Percentiles rank a stretch among this genome's conserved stretches.
Evolutionary conservation across 2,888 invertebrate species (phyloP).

Genomic region (Mantis religiosa): DNA sequence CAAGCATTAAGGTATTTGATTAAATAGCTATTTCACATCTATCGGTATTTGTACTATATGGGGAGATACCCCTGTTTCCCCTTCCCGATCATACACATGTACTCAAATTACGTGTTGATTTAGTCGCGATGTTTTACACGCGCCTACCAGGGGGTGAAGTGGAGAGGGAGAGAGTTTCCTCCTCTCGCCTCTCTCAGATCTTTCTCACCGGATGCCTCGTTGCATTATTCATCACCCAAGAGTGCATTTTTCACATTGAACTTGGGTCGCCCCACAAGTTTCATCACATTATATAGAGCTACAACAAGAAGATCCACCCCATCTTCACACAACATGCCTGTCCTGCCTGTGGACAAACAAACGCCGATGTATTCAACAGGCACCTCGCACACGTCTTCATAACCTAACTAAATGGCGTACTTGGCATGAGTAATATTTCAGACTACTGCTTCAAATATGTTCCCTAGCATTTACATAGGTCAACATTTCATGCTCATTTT

Average conservation of each 20-base stretch:
- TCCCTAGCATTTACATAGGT: too few relatives aligned
- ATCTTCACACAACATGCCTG: background rate
- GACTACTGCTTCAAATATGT: too few relatives aligned
- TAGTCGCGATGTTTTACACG: conserved; percentile 18
- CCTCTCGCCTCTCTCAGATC: background rate
- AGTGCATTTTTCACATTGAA: conserved; percentile 36
- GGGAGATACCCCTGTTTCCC: background rate
- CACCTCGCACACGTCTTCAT: too few relatives aligned
- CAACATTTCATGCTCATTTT: too few relatives aligned
- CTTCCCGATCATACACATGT: conserved; percentile 10
- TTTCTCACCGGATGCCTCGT: conserved; percentile 14
- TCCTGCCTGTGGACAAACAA: too few relatives aligned
- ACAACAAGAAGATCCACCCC: background rate
- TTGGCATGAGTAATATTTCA: too few relatives aligned
- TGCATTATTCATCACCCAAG: conserved; percentile 36
- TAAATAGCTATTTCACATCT: background rate
- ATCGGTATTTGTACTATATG: background rate
- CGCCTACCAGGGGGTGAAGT: background rate
- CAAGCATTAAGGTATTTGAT: background rate
- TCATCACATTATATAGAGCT: background rate
- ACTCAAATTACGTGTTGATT: conserved; percentile 29
- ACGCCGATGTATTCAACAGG: background rate
- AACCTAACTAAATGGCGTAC: too few relatives aligned
- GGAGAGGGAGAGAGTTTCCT: conserved; percentile 1
- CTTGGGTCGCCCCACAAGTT: conserved; percentile 21